These are phyloP conservation scores for Pseudomyrmex pallidus DNA, from an alignment of 1,140 invertebrate genomes.

Conservation along the genomic window DNA sequence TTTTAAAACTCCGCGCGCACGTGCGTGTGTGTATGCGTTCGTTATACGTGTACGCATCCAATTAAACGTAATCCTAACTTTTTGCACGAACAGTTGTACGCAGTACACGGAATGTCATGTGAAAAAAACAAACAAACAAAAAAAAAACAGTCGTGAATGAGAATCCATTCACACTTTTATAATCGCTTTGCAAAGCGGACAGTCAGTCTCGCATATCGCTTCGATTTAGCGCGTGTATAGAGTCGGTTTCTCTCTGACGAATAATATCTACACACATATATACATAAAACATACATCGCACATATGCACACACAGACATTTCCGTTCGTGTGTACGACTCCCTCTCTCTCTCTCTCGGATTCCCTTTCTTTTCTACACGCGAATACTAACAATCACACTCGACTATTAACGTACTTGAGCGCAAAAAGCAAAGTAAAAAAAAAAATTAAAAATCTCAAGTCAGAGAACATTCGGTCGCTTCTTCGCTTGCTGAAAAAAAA, in stretches of 20 bases:
- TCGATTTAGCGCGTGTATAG: background rate
- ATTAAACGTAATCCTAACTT: slow-evolving; percentile 28
- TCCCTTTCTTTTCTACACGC: background rate
- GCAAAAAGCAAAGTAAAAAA: background rate
- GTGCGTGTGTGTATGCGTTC: background rate
- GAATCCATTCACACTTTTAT: background rate
- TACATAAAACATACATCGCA: slow-evolving; percentile 30
- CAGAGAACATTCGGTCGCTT: slow-evolving; percentile 67
- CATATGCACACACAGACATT: slow-evolving; percentile 29
- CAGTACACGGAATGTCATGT: slow-evolving; percentile 15
- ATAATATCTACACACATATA: slow-evolving; percentile 25
- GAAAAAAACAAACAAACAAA: background rate
- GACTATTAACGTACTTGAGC: slow-evolving; percentile 12
- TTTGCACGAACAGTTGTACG: background rate
- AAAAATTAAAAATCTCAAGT: slow-evolving; percentile 3
- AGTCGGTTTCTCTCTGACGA: background rate
- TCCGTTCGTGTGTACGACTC: background rate
- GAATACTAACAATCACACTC: slow-evolving; percentile 14
- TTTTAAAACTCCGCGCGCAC: slow-evolving; percentile 31
- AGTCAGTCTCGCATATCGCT: slow-evolving; percentile 1
- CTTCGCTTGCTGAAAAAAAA: slow-evolving; percentile 63
- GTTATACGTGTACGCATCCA: slow-evolving; percentile 36
- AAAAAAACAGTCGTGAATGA: background rate
- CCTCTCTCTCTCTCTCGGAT: background rate
- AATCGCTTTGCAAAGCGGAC: slow-evolving; percentile 2